Evolutionary conservation across 2,888 invertebrate species (phyloP), one percentile per base, ranked within the genome.

Genomic region (Itoplectis maculator): DNA sequence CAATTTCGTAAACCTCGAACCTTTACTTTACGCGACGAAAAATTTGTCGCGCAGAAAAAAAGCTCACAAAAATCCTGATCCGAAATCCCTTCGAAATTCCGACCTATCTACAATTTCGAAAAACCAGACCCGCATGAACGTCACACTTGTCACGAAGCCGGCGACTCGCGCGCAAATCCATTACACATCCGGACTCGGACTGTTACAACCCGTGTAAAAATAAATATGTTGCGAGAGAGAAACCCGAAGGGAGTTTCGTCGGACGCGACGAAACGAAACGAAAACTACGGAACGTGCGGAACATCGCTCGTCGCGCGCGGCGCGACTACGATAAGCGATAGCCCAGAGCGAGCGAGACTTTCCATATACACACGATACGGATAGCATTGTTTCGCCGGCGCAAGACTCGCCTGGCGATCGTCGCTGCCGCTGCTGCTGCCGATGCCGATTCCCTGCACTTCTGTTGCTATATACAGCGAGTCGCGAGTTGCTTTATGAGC

Each of bases 241-340:
- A 40, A 35, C 45, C 35, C 23, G 45, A 68, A 40, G 42, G 23
- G 42, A 35, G 23, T n/a, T n/a, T n/a, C n/a, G 20, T 9, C n/a
- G 23, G 42, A 76, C 63, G 74, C 79, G 79, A 81, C 69, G 84
- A 80, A 80, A 42, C 42, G 63, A 65, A 65, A 65, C 81, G 77
- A 80, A 65, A 65, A 65, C 81, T 79, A 80, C 72, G 82, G 82
- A 81, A 79, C 82, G 76, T 15, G n/a, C n/a, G 84, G 81, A 84
- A 85, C 84, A 83, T 87, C 80, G 84, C 77, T 81, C 80, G 61
- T 79, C 73, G 79, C 66, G 65, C 69, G 70, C n/a, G n/a, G n/a
- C n/a, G n/a, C n/a, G 73, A 65, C 37, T 63, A 73, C 83, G 87
- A 87, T 87, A 87, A 87, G 83, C 77, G 83, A 86, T 86, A 87